Evolutionary conservation across 2,797 vertebrate species (phyloP).

Genomic region (Sebastes variabilis): DNA sequence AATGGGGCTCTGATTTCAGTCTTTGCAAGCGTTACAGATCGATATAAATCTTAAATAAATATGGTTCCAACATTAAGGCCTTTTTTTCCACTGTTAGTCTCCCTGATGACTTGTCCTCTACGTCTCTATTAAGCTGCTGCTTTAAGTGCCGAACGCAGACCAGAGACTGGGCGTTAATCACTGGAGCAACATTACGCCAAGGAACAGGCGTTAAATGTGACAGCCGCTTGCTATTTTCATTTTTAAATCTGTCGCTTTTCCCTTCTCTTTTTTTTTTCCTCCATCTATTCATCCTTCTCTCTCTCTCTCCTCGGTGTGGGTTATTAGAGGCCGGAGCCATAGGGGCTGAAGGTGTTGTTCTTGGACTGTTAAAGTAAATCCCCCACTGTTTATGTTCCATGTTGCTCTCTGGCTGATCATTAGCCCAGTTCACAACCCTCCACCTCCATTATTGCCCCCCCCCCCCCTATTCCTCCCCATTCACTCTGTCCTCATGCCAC

Average conservation of each 20-base stretch:
- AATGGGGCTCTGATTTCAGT: slow-evolving; percentile 61
- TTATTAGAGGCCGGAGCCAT: slow-evolving; percentile 43
- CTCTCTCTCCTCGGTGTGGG: slow-evolving; percentile 3
- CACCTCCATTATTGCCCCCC: background rate
- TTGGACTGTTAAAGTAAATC: slow-evolving; percentile 63
- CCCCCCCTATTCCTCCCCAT: background rate
- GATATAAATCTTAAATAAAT: slow-evolving; percentile 61
- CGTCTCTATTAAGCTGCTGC: slow-evolving; percentile 40
- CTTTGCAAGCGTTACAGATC: slow-evolving; percentile 40
- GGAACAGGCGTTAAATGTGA: slow-evolving; percentile 32
- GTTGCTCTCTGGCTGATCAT: slow-evolving; percentile 58
- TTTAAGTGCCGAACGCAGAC: slow-evolving; percentile 51
- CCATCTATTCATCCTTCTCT: background rate
- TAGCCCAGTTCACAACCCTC: slow-evolving; percentile 32
- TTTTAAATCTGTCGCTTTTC: slow-evolving; percentile 22
- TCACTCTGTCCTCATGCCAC: background rate
- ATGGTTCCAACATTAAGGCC: slow-evolving; percentile 12
- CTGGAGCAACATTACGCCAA: slow-evolving; percentile 35
- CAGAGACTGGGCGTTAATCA: slow-evolving; percentile 55
- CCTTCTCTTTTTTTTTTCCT: slow-evolving; percentile 5
- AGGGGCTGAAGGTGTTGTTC: slow-evolving; percentile 56
- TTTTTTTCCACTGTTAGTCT: slow-evolving; percentile 31
- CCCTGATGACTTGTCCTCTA: slow-evolving; percentile 47
- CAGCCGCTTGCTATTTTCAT: slow-evolving; percentile 42
- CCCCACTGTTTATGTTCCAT: slow-evolving; percentile 65